Evolutionary conservation across 1,140 invertebrate genomes (phyloP).

Genomic region (Bombus affinis): DNA sequence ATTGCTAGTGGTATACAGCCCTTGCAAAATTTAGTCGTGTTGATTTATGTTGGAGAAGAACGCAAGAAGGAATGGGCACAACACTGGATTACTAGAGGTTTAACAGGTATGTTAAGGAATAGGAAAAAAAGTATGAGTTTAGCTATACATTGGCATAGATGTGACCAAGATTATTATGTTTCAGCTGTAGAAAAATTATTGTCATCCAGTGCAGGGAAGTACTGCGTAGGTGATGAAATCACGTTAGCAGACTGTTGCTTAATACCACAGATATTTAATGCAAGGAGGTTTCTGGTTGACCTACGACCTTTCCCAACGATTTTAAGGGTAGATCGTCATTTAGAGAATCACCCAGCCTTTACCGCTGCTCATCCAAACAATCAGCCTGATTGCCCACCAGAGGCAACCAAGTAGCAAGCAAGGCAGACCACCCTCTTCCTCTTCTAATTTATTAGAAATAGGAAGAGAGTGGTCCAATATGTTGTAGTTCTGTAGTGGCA

Average conservation of each 20-base stretch:
- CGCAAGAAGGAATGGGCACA: slow-evolving; percentile 96
- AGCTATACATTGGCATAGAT: no score
- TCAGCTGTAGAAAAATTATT: slow-evolving; percentile 94
- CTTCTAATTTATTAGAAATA: slow-evolving; percentile 74
- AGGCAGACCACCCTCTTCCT: slow-evolving; percentile 82
- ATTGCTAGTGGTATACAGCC: slow-evolving; percentile 97
- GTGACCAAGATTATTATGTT: slow-evolving; percentile 49
- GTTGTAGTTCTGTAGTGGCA: slow-evolving; percentile 65
- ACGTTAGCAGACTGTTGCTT: slow-evolving; percentile 97
- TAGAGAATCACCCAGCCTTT: slow-evolving; percentile 95
- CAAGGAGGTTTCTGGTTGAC: slow-evolving; percentile 95
- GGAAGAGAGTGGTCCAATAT: slow-evolving; percentile 72
- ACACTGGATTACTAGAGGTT: slow-evolving; percentile 95
- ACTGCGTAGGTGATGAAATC: slow-evolving; percentile 96
- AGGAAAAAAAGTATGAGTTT: background rate
- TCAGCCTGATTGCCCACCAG: slow-evolving; percentile 96
- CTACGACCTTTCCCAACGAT: slow-evolving; percentile 95
- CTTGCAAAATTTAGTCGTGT: slow-evolving; percentile 94
- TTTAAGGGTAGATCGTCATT: slow-evolving; percentile 91
- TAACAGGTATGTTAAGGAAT: slow-evolving; percentile 84
- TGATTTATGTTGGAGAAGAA: slow-evolving; percentile 92
- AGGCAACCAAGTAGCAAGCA: slow-evolving; percentile 88
- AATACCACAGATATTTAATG: slow-evolving; percentile 96
- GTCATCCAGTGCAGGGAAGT: slow-evolving; percentile 93
- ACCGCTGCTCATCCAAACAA: slow-evolving; percentile 92